phyloP scores from a whole-genome alignment of 2,888 invertebrate genomes.

The Thymelicus lineola region DNA sequence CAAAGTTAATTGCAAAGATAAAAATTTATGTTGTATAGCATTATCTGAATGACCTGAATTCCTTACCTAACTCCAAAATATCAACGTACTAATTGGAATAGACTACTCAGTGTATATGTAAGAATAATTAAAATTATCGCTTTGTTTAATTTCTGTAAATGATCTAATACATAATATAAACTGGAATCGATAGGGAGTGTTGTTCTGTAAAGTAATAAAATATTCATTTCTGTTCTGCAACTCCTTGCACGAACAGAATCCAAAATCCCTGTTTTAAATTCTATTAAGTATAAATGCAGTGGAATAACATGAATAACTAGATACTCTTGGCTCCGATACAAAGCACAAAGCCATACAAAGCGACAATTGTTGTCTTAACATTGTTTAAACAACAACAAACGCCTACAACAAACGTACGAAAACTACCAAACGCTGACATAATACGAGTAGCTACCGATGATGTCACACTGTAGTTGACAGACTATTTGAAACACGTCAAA shows the following conservation, averaged over 20 bases:
- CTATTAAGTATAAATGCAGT: too few relatives aligned
- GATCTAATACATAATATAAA: too few relatives aligned
- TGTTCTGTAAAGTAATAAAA: too few relatives aligned
- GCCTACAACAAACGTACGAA: slow-evolving; percentile 2
- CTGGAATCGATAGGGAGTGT: too few relatives aligned
- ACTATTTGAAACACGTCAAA: slow-evolving; percentile 33
- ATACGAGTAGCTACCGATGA: slow-evolving; percentile 37
- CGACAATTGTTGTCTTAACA: slow-evolving; percentile 19
- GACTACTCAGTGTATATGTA: too few relatives aligned
- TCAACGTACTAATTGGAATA: not conserved
- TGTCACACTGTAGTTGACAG: slow-evolving; percentile 29
- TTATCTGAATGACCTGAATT: not conserved
- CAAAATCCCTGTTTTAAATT: too few relatives aligned
- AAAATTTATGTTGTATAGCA: not conserved
- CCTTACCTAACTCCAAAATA: not conserved
- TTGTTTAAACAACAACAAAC: slow-evolving; percentile 18
- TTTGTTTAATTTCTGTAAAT: not conserved
- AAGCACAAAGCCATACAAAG: slow-evolving; percentile 13
- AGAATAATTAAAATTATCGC: not conserved
- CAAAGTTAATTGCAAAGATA: slow-evolving; percentile 15
- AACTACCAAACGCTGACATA: slow-evolving; percentile 25
- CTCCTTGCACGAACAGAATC: too few relatives aligned
- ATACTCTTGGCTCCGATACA: slow-evolving; percentile 1
- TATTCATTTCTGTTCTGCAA: too few relatives aligned
- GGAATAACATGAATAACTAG: too few relatives aligned